A percentile compares a stretch with the other conserved stretches of the same genome.
Conservation (phyloP, 1,140 invertebrate species). For the Dendrolimus kikuchii region DNA sequence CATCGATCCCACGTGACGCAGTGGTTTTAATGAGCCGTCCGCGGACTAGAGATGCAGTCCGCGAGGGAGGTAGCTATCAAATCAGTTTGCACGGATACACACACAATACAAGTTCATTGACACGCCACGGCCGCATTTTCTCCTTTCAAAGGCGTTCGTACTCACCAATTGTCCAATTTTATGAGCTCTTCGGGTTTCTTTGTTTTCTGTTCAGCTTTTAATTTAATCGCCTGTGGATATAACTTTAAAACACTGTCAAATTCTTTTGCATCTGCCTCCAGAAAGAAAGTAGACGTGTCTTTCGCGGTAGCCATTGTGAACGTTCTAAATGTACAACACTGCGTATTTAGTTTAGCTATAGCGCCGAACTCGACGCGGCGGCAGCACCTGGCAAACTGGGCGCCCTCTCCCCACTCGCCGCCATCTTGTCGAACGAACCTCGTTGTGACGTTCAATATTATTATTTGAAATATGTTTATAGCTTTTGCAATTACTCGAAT, state of each 20-base stretch:
- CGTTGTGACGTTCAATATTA: conserved; percentile 68
- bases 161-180: conserved; percentile 95
- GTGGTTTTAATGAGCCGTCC: conserved; percentile 77
- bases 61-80: conserved; percentile 74
- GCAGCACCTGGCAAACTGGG: conserved; percentile 71
- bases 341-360: conserved; percentile 71
- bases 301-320: conserved; percentile 87
- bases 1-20: conserved; percentile 76
- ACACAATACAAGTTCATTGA: conserved; percentile 74
- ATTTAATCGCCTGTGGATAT: conserved; percentile 88
- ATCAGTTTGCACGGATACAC: conserved; percentile 74
- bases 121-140: conserved; percentile 72
- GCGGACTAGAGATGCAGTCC: conserved; percentile 74
- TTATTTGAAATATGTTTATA: conserved; percentile 41
- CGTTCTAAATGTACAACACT: conserved; percentile 73
- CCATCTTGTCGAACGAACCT: conserved; percentile 64
- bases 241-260: conserved; percentile 91
- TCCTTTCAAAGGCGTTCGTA: conserved; percentile 69
- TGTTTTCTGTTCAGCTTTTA: conserved; percentile 89
- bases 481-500: conserved; percentile 10
- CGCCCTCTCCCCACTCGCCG: conserved; percentile 68
- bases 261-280: conserved; percentile 87
- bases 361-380: conserved; percentile 72
- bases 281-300: conserved; percentile 92
- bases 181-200: conserved; percentile 95